These are phyloP conservation scores for Eilema caniola DNA, from an alignment of 2,888 invertebrate species.

Conservation along the genomic window DNA sequence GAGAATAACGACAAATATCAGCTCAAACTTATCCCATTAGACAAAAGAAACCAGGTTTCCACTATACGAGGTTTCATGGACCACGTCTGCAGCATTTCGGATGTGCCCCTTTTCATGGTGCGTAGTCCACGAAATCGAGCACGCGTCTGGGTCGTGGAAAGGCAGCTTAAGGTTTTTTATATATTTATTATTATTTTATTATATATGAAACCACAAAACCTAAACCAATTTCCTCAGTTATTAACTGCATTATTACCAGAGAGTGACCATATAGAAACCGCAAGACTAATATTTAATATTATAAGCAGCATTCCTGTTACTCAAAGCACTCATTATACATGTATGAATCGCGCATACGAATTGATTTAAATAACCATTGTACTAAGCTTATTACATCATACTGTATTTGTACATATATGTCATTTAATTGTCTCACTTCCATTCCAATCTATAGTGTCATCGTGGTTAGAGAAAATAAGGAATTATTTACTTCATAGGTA, in stretches of 20 bases:
- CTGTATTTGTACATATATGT: background rate
- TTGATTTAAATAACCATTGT: constrained; percentile 15
- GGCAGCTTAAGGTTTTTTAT: too few species aligned
- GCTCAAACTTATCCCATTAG: too few species aligned
- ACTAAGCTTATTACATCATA: constrained; percentile 1
- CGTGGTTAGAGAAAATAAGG: background rate
- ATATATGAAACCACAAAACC: constrained; percentile 1
- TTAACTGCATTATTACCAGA: background rate
- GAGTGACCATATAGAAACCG: background rate
- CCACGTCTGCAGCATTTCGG: too few species aligned
- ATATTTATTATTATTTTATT: too few species aligned
- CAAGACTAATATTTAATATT: background rate
- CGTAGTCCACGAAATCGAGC: too few species aligned
- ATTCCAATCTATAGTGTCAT: background rate
- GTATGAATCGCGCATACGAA: background rate
- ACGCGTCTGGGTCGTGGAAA: too few species aligned
- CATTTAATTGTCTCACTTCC: constrained; percentile 1
- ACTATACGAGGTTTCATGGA: too few species aligned
- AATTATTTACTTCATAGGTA: background rate
- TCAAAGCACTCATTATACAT: background rate
- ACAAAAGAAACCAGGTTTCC: too few species aligned
- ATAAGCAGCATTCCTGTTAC: background rate
- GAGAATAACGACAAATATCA: too few species aligned
- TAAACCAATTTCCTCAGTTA: background rate
- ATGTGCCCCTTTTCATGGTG: too few species aligned